phyloP scores from a whole-genome alignment of 2,888 invertebrate species.

The Meta bourneti region DNA sequence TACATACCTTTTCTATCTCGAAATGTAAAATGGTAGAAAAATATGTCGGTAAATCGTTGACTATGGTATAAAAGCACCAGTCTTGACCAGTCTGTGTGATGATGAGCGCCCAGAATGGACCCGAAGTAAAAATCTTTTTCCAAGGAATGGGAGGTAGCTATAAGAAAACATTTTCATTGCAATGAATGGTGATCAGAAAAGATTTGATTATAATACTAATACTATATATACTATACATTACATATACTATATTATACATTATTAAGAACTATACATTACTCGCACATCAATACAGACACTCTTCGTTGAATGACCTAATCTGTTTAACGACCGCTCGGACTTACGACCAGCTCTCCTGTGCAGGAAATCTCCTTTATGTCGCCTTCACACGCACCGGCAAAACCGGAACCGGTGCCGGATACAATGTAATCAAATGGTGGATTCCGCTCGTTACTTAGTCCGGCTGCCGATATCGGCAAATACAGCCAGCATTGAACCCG shows the following conservation, averaged over 20 bases:
- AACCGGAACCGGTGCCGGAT: too few species aligned
- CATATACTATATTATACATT: neutral
- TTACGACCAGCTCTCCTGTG: too few species aligned
- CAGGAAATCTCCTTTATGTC: too few species aligned
- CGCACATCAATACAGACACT: neutral
- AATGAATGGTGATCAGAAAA: too few species aligned
- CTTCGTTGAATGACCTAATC: too few species aligned
- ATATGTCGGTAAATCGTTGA: conserved; percentile 92
- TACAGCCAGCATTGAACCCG: too few species aligned
- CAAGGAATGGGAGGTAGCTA: conserved; percentile 90
- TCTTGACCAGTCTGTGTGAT: conserved; percentile 92
- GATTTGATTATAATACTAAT: neutral
- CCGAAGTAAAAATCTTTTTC: conserved; percentile 87
- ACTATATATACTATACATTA: neutral
- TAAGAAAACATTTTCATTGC: conserved; percentile 74
- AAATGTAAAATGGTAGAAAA: conserved; percentile 92
- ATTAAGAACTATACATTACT: neutral
- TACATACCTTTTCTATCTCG: conserved; percentile 88
- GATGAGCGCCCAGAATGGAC: conserved; percentile 91
- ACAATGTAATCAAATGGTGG: too few species aligned
- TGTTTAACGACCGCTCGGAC: too few species aligned
- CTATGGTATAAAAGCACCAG: conserved; percentile 93
- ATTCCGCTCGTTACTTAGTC: too few species aligned
- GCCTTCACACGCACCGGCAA: too few species aligned
- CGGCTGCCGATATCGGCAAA: too few species aligned